Conservation (phyloP, 2,888 invertebrate genomes). For the Spodoptera littoralis region DNA sequence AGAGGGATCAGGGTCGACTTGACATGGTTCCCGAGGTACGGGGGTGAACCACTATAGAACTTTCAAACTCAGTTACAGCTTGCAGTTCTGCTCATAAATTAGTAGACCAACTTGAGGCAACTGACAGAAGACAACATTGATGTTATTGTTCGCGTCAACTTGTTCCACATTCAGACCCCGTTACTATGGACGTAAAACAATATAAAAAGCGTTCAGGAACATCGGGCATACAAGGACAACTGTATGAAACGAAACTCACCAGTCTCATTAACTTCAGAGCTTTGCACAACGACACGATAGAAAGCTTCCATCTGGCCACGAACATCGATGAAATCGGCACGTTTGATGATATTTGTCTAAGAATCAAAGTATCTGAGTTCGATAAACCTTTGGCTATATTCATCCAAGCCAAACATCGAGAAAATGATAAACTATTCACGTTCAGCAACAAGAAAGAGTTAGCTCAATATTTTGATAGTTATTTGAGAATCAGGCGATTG, state of each 20-base stretch:
- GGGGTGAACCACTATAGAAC: too few relatives aligned
- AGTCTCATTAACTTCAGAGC: slow-evolving; percentile 46
- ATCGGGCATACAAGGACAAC: slow-evolving; percentile 49
- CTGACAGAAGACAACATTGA: too few relatives aligned
- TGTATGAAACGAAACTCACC: slow-evolving; percentile 53
- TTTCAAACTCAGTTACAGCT: too few relatives aligned
- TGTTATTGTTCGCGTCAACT: too few relatives aligned
- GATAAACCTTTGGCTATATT: slow-evolving; percentile 34
- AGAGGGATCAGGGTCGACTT: too few relatives aligned
- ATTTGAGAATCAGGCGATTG: slow-evolving; percentile 27
- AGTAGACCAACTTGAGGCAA: too few relatives aligned
- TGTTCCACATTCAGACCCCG: too few relatives aligned
- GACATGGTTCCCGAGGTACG: too few relatives aligned
- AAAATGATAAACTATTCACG: slow-evolving; percentile 28
- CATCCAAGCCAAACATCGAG: slow-evolving; percentile 49
- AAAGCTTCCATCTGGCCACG: slow-evolving; percentile 46
- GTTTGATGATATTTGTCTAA: slow-evolving; percentile 52
- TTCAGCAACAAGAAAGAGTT: slow-evolving; percentile 27
- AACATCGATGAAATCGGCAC: slow-evolving; percentile 48
- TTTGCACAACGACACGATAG: slow-evolving; percentile 22
- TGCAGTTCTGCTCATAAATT: too few relatives aligned
- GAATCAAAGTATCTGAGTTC: slow-evolving; percentile 24
- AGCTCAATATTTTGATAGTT: slow-evolving; percentile 37
- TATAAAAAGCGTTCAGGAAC: slow-evolving; percentile 39
- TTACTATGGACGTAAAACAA: neutral